Conservation (phyloP, 2,797 vertebrate species). For the Aphelocoma californica region DNA sequence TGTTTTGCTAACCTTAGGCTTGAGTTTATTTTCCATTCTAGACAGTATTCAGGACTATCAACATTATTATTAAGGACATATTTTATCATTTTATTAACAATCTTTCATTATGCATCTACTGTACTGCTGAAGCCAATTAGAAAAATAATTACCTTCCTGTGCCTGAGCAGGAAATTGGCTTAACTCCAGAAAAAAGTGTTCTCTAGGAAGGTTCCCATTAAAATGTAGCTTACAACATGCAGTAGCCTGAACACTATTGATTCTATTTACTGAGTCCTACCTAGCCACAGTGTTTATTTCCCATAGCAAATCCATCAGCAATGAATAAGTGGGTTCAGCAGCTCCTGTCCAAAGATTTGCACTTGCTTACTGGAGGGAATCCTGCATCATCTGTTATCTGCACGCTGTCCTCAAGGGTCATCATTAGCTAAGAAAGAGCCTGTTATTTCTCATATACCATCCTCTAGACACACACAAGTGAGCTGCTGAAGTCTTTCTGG, state of each 20-base stretch:
- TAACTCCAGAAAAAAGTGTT: not conserved
- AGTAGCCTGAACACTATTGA: not conserved
- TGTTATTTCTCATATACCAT: not conserved
- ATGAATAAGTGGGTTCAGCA: not conserved
- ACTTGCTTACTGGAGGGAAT: conserved; percentile 13
- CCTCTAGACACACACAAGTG: not conserved
- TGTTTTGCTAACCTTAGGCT: not conserved
- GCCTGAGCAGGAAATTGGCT: not conserved
- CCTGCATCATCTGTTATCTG: not conserved
- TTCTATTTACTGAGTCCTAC: not conserved
- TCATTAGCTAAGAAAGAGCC: not conserved
- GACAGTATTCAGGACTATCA: not conserved
- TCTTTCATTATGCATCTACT: not conserved
- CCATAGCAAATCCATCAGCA: not conserved
- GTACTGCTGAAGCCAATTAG: not conserved
- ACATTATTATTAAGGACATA: not conserved
- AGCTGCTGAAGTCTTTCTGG: not conserved
- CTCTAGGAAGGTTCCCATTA: not conserved
- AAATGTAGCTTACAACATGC: not conserved
- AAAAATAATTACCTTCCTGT: conserved; percentile 18
- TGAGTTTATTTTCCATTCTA: not conserved
- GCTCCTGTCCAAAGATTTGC: conserved; percentile 13
- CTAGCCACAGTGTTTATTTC: not conserved
- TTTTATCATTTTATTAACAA: conserved; percentile 11
- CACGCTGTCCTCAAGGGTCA: not conserved